These are phyloP conservation scores for Ictalurus punctatus DNA, from an alignment of 2,113 vertebrate species.

Conservation along the genomic window DNA sequence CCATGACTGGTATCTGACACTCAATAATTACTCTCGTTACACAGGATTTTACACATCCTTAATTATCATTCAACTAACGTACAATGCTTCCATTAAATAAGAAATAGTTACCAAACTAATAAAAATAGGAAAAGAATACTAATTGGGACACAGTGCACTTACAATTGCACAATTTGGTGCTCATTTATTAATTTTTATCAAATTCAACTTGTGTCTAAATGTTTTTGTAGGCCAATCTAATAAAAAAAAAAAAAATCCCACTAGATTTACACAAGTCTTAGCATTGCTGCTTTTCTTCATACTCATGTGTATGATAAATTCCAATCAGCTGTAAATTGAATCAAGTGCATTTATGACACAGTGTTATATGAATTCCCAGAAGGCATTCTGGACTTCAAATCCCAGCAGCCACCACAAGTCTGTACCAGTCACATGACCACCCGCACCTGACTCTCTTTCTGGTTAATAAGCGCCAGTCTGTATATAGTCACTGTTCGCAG, in stretches of 20 bases:
- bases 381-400: too few species aligned
- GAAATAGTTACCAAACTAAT: neutral
- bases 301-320: neutral
- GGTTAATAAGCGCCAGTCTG: too few species aligned
- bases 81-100: neutral
- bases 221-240: neutral
- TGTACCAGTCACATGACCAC: too few species aligned
- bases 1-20: neutral
- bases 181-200: too few species aligned
- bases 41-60: neutral
- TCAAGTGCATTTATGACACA: neutral
- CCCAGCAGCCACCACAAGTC: too few species aligned
- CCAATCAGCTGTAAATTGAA: neutral
- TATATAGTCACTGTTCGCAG: too few species aligned
- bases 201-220: neutral
- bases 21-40: neutral
- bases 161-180: too few species aligned
- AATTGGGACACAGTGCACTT: too few species aligned
- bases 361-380: too few species aligned
- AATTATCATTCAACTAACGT: neutral
- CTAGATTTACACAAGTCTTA: neutral
- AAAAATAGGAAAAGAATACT: neutral
- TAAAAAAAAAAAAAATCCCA: neutral
- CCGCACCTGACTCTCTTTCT: too few species aligned
- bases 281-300: neutral